phyloP scores from a whole-genome alignment of 1,140 invertebrate genomes.

The Zaprionus lachaisei region DNA sequence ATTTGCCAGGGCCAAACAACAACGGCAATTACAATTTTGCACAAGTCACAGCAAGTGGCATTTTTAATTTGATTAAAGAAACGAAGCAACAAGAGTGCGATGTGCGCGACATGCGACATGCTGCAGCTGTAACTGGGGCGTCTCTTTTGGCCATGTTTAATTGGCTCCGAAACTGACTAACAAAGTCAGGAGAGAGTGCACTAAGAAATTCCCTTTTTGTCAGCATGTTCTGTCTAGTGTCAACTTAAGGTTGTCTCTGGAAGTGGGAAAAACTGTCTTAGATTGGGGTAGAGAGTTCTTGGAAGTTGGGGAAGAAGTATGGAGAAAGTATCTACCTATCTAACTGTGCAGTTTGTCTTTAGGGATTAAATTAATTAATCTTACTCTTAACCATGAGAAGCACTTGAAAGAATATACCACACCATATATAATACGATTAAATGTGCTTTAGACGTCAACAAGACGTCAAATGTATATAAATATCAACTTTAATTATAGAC shows the following conservation, averaged over 20 bases:
- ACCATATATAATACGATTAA: no score
- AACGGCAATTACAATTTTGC: constrained; percentile 35
- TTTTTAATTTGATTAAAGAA: constrained; percentile 48
- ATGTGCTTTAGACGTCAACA: no score
- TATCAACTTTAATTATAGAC: neutral
- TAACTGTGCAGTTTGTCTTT: no score
- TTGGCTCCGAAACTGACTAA: constrained; percentile 24
- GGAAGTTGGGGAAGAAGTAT: no score
- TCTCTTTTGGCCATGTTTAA: constrained; percentile 20
- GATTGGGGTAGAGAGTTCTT: neutral
- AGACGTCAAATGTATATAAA: no score
- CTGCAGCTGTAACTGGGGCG: neutral
- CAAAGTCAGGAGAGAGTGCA: neutral
- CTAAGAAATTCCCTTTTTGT: neutral
- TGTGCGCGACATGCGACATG: constrained; percentile 12
- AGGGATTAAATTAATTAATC: no score
- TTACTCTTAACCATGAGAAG: no score
- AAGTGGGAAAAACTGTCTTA: neutral
- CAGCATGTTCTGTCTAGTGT: neutral
- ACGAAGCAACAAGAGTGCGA: neutral
- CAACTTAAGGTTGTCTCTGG: neutral
- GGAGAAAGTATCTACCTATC: no score
- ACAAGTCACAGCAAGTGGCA: constrained; percentile 49
- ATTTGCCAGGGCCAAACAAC: constrained; percentile 32
- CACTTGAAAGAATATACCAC: no score